These are phyloP conservation scores for Sphaerophoria rueppellii DNA, from an alignment of 2,888 invertebrate species.

Conservation along the genomic window DNA sequence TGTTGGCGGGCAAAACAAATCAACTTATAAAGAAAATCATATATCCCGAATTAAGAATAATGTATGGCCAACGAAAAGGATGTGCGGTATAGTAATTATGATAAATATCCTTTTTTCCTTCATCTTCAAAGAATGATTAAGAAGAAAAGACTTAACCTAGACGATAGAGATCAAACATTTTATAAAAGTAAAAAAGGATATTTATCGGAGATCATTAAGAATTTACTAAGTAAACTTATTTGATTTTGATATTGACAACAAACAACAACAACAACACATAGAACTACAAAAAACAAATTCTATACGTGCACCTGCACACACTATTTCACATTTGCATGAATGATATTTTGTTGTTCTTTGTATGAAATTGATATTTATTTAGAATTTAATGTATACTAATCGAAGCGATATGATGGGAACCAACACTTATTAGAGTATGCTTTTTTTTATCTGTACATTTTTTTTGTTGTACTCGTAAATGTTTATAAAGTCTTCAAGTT, in stretches of 20 bases:
- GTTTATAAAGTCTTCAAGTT: conserved; percentile 27
- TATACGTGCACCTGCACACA: neutral
- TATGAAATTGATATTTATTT: conserved; percentile 9
- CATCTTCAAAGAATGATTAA: conserved; percentile 68
- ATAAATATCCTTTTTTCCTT: conserved; percentile 73
- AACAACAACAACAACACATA: too few relatives aligned
- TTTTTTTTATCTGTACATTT: conserved; percentile 2
- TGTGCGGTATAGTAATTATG: conserved; percentile 88
- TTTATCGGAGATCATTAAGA: conserved; percentile 72
- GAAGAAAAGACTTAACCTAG: conserved; percentile 74
- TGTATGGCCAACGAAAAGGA: conserved; percentile 91
- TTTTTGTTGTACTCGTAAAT: conserved; percentile 17
- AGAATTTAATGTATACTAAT: neutral
- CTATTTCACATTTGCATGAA: conserved; percentile 17
- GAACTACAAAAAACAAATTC: neutral
- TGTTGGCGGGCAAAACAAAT: conserved; percentile 90
- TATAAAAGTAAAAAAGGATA: conserved; percentile 73
- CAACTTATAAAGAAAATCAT: conserved; percentile 90
- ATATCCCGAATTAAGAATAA: conserved; percentile 91
- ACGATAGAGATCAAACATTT: conserved; percentile 57
- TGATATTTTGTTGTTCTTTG: neutral
- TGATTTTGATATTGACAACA: conserved; percentile 43
- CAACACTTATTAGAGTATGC: conserved; percentile 11
- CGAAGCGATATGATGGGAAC: conserved; percentile 16
- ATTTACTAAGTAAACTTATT: conserved; percentile 70